Base-by-base conservation (phyloP, 1,140 invertebrate species). In the Meloidogyne exigua region DNA sequence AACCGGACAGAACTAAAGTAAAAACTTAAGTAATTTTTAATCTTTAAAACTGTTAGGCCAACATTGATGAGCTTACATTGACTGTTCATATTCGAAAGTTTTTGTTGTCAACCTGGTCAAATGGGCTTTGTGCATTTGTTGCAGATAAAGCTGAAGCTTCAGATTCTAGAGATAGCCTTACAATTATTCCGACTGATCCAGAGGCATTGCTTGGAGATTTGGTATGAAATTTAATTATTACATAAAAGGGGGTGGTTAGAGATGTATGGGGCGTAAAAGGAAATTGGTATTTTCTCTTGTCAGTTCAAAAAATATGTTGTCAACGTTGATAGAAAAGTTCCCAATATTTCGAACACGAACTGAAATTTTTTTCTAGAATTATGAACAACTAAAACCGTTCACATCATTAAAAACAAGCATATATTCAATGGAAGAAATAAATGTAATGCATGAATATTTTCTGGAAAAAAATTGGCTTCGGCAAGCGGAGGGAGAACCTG, bases 351-450 rank as follows among this genome's bases (percentile, higher is more conserved):
- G 7, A 32, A 7, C 28, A 32, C 7, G 2, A 32, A 32, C 28
- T 32, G 2, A 32, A 32, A 32, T 3, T 32, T 32, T 32, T 32
- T 32, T 32, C 28, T 2, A 82, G 81, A 84, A 76, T 36, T 83
- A 83, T 65, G 83, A 83, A 18, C 72, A 64, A 26, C 79, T 86
- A 57, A 82, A 87, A 68, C 85, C 85, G 15, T 86, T 86, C 49
- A 78, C 87, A 68, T 84, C 85, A 18, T 82, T 86, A 57, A 85
- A 87, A 67, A 86, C 86, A 26, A 63, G 39, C 25, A 63, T 73
- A n/a, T 86, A 86, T 66, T 76, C 81, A 0, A 66, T 81, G 68
- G 72, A 63, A 12, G 85, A 86, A 72, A 75, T 78, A 10, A 67
- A 81, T 49, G 68, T 64, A 15, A 65, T 87, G 2, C 82, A 86